Conservation (phyloP, 2,797 vertebrate genomes). For the Sebastolobus altivelis region DNA sequence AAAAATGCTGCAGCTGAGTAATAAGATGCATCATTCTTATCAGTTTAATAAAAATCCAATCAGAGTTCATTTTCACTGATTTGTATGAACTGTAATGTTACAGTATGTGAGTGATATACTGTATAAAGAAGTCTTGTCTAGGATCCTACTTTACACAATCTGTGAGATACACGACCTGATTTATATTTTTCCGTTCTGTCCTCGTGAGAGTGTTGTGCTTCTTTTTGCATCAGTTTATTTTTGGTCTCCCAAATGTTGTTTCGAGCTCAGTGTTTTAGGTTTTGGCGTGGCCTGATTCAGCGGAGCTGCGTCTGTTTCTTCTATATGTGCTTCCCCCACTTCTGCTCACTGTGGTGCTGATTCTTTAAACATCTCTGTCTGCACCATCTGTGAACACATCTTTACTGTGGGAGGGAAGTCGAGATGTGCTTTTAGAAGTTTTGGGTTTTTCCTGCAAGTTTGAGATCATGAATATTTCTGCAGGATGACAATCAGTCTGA, state of each 20-base stretch:
- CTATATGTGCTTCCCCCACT: background rate
- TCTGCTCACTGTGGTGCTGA: background rate
- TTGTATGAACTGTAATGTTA: background rate
- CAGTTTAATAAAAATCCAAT: background rate
- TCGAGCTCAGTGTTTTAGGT: slow-evolving; percentile 15
- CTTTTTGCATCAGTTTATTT: slow-evolving; percentile 52
- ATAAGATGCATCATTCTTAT: background rate
- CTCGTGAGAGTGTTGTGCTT: slow-evolving; percentile 24
- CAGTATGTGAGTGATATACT: background rate
- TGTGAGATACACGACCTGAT: slow-evolving; percentile 48
- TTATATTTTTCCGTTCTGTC: slow-evolving; percentile 41
- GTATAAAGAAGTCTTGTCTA: background rate
- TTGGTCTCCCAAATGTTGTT: slow-evolving; percentile 42
- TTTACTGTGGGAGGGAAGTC: background rate
- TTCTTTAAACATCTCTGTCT: slow-evolving; percentile 2
- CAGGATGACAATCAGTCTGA: background rate
- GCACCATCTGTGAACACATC: background rate
- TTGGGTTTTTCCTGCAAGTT: background rate
- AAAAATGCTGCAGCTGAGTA: background rate
- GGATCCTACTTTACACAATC: slow-evolving; percentile 30
- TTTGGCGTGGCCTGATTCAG: slow-evolving; percentile 52
- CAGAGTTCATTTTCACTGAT: background rate
- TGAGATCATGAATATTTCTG: background rate
- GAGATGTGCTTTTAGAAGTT: background rate
- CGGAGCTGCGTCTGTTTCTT: background rate